These are phyloP conservation scores for Onychostoma macrolepis DNA, from an alignment of 2,113 vertebrate genomes.

Conservation along the genomic window DNA sequence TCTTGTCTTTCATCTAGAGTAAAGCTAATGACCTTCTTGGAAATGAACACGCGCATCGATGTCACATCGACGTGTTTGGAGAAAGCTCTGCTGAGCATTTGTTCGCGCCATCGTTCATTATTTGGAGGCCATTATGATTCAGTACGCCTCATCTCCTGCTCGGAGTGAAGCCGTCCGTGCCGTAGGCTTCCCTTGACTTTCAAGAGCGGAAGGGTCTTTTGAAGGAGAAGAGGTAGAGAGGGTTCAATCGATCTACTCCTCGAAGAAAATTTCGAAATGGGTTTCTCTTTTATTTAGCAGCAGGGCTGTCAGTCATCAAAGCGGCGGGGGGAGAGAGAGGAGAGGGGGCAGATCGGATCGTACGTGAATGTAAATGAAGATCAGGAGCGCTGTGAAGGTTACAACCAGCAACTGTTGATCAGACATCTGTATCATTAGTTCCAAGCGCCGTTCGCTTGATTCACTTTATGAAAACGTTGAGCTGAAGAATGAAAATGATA, in stretches of 20 bases:
- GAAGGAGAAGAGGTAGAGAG: slow-evolving; percentile 38
- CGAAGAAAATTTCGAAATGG: slow-evolving; percentile 23
- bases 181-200: slow-evolving; percentile 25
- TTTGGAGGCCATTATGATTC: slow-evolving; percentile 10
- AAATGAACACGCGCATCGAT: background rate
- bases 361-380: slow-evolving; percentile 35
- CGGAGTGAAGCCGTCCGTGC: background rate
- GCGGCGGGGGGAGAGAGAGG: background rate
- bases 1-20: slow-evolving; percentile 10
- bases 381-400: slow-evolving; percentile 15
- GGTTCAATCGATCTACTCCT: slow-evolving; percentile 33
- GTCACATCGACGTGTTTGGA: background rate
- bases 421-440: background rate
- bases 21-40: background rate
- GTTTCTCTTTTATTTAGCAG: slow-evolving; percentile 37
- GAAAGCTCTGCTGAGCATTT: background rate
- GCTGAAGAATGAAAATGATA: background rate
- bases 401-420: background rate
- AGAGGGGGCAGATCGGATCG: background rate
- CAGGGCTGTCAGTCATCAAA: slow-evolving; percentile 38
- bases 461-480: background rate
- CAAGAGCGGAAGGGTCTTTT: slow-evolving; percentile 5
- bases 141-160: slow-evolving; percentile 13
- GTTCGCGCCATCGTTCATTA: slow-evolving; percentile 20
- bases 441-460: background rate